Evolutionary conservation across 2,797 vertebrate genomes (phyloP).

Genomic region (Pangasius djambal): DNA sequence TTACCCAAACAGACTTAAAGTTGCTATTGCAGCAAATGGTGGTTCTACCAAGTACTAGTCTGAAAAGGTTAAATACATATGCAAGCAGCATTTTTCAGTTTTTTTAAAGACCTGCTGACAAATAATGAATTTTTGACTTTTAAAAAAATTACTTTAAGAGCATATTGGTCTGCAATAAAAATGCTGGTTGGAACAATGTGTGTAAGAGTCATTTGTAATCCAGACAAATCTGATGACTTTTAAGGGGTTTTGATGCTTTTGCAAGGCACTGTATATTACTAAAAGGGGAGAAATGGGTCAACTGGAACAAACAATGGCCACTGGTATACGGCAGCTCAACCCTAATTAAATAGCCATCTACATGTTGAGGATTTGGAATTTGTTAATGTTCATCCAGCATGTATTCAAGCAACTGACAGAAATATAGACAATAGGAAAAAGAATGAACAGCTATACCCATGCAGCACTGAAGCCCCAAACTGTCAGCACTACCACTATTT

Average conservation of each 20-base stretch:
- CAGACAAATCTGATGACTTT: background rate
- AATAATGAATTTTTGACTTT: background rate
- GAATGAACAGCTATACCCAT: background rate
- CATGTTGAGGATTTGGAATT: background rate
- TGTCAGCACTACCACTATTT: background rate
- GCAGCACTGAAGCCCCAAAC: background rate
- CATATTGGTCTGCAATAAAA: background rate
- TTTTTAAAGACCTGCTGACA: background rate
- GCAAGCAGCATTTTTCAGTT: background rate
- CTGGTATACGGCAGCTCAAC: background rate
- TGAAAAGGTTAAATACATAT: background rate
- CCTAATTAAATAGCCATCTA: background rate
- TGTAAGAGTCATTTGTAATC: background rate
- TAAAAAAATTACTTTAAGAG: background rate
- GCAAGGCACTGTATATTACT: background rate
- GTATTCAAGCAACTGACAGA: background rate
- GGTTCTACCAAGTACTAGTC: background rate
- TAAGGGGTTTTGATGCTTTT: background rate
- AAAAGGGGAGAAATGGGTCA: background rate
- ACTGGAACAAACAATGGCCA: background rate
- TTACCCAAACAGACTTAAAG: background rate
- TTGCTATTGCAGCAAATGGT: background rate
- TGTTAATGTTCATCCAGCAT: too few species aligned
- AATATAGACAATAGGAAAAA: background rate
- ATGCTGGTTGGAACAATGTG: background rate